A percentile compares a stretch with the other conserved stretches of the same genome.
phyloP scores from a whole-genome alignment of 2,797 vertebrate species.

The Gobionotothen gibberifrons region DNA sequence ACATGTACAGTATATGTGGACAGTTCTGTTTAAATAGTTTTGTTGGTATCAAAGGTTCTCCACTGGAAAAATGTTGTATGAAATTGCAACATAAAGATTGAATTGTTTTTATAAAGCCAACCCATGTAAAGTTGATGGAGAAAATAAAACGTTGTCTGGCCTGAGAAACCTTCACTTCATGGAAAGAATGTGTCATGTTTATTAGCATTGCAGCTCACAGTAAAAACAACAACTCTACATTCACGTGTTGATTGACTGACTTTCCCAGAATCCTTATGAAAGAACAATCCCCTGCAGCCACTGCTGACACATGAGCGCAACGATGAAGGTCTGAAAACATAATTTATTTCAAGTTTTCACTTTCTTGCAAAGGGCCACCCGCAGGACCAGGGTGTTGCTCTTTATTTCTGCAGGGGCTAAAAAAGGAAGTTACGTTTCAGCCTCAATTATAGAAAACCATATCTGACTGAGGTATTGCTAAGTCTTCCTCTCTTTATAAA shows the following conservation, averaged over 20 bases:
- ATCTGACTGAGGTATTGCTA: background rate
- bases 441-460: background rate
- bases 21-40: constrained; percentile 7
- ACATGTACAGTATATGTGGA: constrained; percentile 5
- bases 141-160: background rate
- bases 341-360: background rate
- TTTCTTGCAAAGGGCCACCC: background rate
- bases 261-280: background rate
- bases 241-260: background rate
- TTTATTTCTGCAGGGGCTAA: background rate
- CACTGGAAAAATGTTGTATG: constrained; percentile 4
- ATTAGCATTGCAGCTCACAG: background rate
- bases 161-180: background rate
- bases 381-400: background rate
- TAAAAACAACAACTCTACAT: background rate
- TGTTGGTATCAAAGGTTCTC: constrained; percentile 42
- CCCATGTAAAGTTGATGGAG: background rate
- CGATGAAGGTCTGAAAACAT: background rate
- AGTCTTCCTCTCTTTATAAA: background rate
- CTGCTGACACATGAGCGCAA: background rate
- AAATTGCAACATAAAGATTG: background rate
- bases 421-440: background rate
- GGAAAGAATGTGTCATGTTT: background rate
- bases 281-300: background rate
- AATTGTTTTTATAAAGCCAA: constrained; percentile 19